phyloP scores from a whole-genome alignment of 2,797 vertebrate species.

The Myotis vivesi region DNA sequence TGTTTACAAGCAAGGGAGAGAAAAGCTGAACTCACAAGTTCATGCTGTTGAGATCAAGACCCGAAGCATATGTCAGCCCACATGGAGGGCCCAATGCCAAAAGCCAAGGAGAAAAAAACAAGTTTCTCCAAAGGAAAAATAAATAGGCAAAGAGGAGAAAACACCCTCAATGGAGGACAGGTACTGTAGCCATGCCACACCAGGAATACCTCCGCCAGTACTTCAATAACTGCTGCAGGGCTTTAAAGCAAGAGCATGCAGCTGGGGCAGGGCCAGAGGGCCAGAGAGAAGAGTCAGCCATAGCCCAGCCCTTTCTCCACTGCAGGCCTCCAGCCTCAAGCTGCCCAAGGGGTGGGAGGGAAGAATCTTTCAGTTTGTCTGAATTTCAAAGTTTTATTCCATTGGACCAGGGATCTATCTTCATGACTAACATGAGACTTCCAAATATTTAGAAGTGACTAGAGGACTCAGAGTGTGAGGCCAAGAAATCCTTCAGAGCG shows the following conservation, averaged over 20 bases:
- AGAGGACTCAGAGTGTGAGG: not conserved
- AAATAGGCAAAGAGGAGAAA: not conserved
- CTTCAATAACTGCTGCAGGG: not conserved
- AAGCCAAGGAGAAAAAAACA: conserved; percentile 32
- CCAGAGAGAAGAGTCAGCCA: not conserved
- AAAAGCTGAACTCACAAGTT: conserved; percentile 72
- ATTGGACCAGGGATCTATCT: not conserved
- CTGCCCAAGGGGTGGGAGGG: not conserved
- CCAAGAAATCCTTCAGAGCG: not conserved
- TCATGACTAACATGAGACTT: conserved; percentile 36
- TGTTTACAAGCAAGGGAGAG: conserved; percentile 47
- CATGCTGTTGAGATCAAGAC: conserved; percentile 65
- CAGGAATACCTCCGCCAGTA: not conserved
- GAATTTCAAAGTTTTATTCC: not conserved
- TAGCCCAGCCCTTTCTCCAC: not conserved
- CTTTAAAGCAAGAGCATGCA: not conserved
- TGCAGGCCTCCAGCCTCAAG: not conserved
- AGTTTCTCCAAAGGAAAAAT: conserved; percentile 39
- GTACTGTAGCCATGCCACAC: not conserved
- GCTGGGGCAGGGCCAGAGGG: too few species aligned
- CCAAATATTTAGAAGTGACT: not conserved
- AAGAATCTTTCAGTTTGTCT: not conserved
- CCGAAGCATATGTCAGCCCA: conserved; percentile 59
- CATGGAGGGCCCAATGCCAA: conserved; percentile 31
- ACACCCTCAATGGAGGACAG: not conserved